Percentiles rank a stretch among this genome's conserved stretches.
Conservation (phyloP, 2,797 vertebrate species). For the Rhinogobio ventralis region DNA sequence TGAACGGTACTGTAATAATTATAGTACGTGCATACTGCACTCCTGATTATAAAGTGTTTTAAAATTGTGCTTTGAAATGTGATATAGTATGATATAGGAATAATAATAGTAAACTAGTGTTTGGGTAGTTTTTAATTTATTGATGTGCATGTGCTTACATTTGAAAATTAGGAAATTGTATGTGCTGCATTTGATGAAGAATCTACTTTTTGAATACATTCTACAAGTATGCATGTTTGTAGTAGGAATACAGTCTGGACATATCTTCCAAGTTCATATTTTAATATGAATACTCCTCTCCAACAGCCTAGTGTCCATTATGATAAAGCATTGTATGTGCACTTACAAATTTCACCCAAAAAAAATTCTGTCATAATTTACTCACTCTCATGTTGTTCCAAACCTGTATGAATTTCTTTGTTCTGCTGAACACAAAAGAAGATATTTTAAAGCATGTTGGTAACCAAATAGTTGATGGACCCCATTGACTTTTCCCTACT, state of each 20-base stretch:
- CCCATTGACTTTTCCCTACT: too few species aligned
- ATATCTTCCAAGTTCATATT: too few species aligned
- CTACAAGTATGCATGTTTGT: not conserved
- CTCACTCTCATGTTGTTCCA: too few species aligned
- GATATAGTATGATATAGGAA: not conserved
- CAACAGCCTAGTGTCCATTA: not conserved
- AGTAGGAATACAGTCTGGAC: not conserved
- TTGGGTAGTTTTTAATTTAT: not conserved
- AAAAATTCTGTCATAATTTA: too few species aligned
- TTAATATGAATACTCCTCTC: not conserved
- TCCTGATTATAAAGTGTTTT: not conserved
- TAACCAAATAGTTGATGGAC: too few species aligned
- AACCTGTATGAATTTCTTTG: too few species aligned
- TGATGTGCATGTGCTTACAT: not conserved
- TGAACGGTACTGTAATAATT: not conserved
- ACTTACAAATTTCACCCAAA: too few species aligned
- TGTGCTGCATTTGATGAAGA: not conserved
- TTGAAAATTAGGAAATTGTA: not conserved
- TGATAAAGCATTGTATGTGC: not conserved
- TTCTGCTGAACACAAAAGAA: too few species aligned
- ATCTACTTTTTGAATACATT: not conserved
- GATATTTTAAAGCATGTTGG: too few species aligned
- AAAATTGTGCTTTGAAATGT: not conserved
- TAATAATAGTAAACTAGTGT: not conserved
- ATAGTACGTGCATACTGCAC: not conserved